Evolutionary conservation across 92 coral and sea anemone species (phyloP), one percentile per base, ranked within the genome.

Genomic region (Epizoanthus rinbou): DNA sequence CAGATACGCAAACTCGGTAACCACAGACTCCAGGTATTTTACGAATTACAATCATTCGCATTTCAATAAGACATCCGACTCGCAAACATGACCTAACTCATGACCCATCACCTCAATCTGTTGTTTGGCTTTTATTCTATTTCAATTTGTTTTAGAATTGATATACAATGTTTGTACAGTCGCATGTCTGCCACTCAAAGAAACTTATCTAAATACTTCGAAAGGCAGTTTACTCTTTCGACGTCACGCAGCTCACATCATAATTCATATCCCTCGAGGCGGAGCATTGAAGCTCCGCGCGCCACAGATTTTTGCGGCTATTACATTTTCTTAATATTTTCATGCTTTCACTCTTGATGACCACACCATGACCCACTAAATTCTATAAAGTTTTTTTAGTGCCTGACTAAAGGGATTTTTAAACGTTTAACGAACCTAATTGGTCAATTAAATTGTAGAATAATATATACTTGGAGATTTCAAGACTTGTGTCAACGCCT

Each of bases 21-120:
- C 82, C 82, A 62, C 82, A 78, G 71, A 35, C 24, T 60, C 5
- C 18, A 76, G 58, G 43, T 76, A 76, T 76, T 76, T 76, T 56
- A 76, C 69, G 81, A 76, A 76, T 76, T 76, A 18, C 69, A 78
- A 62, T 60, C 71, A 78, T 78, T 78, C 62, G 82, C 57, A 75
- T 78, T 78, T 78, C 58, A 62, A n/a, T n/a, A n/a, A 60, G 82
- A 59, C 82, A 78, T 78, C 71, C 66, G 82, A 78, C 72, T 78
- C 71, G 82, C 54, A 41, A 78, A 78, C 82, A 78, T 78, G 82
- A 78, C 82, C 82, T 62, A 62, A 78, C 64, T 78, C 64, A 63
- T 78, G 82, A 78, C 82, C 82, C 43, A 72, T 59, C 82, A 78
- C 50, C 45, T 60, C 16, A 43, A 60, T 5, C 71, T 39, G 71